Percentiles rank a stretch among this genome's conserved stretches.
phyloP scores from a whole-genome alignment of 2,113 vertebrate species.

The Monopterus albus region DNA sequence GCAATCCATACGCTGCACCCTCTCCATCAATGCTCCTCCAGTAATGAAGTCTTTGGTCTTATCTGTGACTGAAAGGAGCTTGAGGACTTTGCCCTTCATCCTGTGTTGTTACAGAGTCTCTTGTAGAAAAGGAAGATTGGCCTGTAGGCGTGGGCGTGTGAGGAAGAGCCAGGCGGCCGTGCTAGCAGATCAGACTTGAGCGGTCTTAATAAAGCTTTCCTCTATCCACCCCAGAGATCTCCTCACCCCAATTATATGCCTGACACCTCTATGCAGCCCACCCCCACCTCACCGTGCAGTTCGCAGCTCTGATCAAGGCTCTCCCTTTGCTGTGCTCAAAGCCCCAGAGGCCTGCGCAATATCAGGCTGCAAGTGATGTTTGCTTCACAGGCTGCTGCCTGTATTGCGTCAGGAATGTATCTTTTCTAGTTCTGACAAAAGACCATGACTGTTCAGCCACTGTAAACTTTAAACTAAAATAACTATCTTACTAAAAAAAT shows the following conservation, averaged over 20 bases:
- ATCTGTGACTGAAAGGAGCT: constrained; percentile 59
- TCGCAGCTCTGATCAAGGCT: constrained; percentile 49
- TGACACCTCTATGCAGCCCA: constrained; percentile 67
- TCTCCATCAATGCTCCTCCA: constrained; percentile 52
- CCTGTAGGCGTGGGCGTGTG: constrained; percentile 52
- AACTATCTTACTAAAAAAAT: too few relatives aligned
- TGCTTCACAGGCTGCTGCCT: constrained; percentile 33
- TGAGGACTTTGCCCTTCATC: constrained; percentile 70
- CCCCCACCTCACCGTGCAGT: constrained; percentile 16
- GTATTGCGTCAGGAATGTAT: constrained; percentile 7
- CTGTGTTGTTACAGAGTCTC: constrained; percentile 71
- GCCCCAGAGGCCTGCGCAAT: constrained; percentile 36
- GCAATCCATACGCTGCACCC: constrained; percentile 30
- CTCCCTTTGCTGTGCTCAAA: constrained; percentile 42
- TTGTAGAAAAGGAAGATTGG: constrained; percentile 65
- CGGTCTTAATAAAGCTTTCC: constrained; percentile 78
- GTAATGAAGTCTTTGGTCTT: constrained; percentile 71
- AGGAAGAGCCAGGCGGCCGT: constrained; percentile 50
- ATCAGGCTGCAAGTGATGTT: constrained; percentile 43
- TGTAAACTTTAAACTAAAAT: too few relatives aligned
- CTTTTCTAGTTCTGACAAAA: constrained; percentile 10
- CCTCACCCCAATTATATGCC: constrained; percentile 82
- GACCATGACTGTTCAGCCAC: constrained; percentile 8
- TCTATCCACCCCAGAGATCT: constrained; percentile 77
- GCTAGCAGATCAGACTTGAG: constrained; percentile 64